Evolutionary conservation across 2,888 invertebrate species (phyloP).

Genomic region (Philonicus albiceps): DNA sequence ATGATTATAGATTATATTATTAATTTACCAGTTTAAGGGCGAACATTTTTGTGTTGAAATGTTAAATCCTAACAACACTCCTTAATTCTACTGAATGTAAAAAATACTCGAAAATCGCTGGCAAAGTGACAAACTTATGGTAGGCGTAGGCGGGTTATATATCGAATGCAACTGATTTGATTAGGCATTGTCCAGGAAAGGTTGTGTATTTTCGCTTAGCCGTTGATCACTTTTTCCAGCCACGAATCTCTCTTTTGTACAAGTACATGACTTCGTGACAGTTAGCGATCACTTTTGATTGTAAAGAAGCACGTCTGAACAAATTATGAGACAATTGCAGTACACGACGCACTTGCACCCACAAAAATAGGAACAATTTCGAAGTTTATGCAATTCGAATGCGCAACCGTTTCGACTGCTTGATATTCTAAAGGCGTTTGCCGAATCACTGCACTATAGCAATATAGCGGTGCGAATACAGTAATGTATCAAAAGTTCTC

Average conservation of each 20-base stretch:
- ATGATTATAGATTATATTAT: too few species aligned
- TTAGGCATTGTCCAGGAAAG: slow-evolving; percentile 3
- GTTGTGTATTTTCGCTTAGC: not conserved
- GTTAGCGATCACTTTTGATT: not conserved
- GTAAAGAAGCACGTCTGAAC: not conserved
- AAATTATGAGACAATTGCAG: slow-evolving; percentile 3
- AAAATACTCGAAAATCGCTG: not conserved
- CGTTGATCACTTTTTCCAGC: not conserved
- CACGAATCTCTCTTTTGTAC: not conserved
- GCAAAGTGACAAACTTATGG: not conserved
- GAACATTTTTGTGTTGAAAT: not conserved
- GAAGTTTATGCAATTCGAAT: slow-evolving; percentile 23
- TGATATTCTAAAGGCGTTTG: not conserved
- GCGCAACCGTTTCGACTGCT: not conserved
- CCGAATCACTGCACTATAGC: not conserved
- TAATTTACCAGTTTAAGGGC: not conserved
- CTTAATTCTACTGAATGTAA: not conserved
- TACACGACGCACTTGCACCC: not conserved
- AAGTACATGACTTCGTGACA: not conserved
- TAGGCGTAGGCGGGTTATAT: not conserved
- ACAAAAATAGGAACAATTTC: not conserved
- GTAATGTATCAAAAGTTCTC: not conserved
- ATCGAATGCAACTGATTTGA: not conserved
- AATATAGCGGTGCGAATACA: not conserved
- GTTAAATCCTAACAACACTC: not conserved